phyloP scores from a whole-genome alignment of 2,797 vertebrate species.

The Cetoscarus ocellatus region DNA sequence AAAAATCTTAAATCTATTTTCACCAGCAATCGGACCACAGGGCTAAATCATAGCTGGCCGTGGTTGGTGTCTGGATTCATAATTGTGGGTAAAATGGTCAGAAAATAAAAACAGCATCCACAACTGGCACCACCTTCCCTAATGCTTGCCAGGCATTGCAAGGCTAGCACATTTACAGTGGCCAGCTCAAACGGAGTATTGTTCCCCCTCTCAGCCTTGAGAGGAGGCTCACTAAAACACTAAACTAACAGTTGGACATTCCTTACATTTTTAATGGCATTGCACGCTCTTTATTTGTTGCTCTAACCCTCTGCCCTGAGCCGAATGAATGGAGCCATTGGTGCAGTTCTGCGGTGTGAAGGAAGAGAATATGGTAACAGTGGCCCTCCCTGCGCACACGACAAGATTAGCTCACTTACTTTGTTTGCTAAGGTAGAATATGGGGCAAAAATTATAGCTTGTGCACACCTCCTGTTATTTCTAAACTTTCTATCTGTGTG shows the following conservation, averaged over 20 bases:
- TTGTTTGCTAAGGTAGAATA: slow-evolving; percentile 72
- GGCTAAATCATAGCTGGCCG: slow-evolving; percentile 67
- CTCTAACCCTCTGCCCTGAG: slow-evolving; percentile 89
- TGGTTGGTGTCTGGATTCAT: slow-evolving; percentile 70
- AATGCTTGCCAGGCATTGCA: slow-evolving; percentile 57
- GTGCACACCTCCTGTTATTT: slow-evolving; percentile 66
- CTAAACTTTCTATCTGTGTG: slow-evolving; percentile 53
- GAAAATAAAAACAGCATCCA: slow-evolving; percentile 76
- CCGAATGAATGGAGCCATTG: slow-evolving; percentile 87
- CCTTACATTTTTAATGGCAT: slow-evolving; percentile 91
- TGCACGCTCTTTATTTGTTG: slow-evolving; percentile 91
- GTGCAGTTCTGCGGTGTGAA: slow-evolving; percentile 79
- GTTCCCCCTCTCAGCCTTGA: slow-evolving; percentile 79
- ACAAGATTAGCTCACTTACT: slow-evolving; percentile 76
- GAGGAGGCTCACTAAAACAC: slow-evolving; percentile 84
- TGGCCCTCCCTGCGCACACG: slow-evolving; percentile 67
- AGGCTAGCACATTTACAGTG: slow-evolving; percentile 73
- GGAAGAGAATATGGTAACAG: slow-evolving; percentile 67
- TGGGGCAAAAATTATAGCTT: slow-evolving; percentile 63
- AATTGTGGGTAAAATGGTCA: slow-evolving; percentile 73
- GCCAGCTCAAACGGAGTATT: slow-evolving; percentile 81
- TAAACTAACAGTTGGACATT: slow-evolving; percentile 93
- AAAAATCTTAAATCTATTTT: slow-evolving; percentile 81
- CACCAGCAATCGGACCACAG: slow-evolving; percentile 73
- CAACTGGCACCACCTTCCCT: slow-evolving; percentile 71